These are phyloP conservation scores for Microtus richardsoni DNA, from an alignment of 2,113 vertebrate genomes.

Conservation along the genomic window DNA sequence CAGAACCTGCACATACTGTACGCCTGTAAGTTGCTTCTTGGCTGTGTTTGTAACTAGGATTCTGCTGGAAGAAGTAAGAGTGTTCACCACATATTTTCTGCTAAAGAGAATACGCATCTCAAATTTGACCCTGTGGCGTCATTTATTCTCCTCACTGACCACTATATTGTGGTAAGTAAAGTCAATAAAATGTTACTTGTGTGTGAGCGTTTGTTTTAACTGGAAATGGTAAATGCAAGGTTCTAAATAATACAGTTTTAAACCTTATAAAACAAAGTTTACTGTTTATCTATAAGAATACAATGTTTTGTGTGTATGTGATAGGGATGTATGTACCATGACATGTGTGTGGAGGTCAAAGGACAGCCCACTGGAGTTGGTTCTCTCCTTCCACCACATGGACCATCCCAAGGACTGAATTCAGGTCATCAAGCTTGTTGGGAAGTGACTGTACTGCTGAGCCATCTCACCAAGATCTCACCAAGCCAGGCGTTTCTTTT, in stretches of 20 bases:
- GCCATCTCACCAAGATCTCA: background rate
- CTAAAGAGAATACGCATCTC: constrained; percentile 90
- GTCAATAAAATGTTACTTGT: constrained; percentile 22
- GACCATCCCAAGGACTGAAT: background rate
- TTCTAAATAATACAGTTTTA: constrained; percentile 36
- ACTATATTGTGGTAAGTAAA: constrained; percentile 91
- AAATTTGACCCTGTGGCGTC: constrained; percentile 92
- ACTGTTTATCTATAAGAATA: constrained; percentile 50
- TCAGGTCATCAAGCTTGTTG: background rate
- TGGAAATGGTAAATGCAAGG: constrained; percentile 41
- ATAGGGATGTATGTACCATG: too few relatives aligned
- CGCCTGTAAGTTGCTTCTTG: constrained; percentile 28
- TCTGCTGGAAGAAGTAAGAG: constrained; percentile 88
- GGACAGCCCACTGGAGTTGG: background rate
- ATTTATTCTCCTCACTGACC: constrained; percentile 95
- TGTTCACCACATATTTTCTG: constrained; percentile 91
- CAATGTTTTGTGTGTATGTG: background rate
- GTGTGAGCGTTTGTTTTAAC: background rate
- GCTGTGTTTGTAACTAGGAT: constrained; percentile 88
- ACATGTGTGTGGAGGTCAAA: background rate
- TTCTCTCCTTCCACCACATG: background rate
- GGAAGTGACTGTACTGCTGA: too few relatives aligned
- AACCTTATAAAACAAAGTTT: constrained; percentile 47
- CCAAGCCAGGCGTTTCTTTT: background rate
- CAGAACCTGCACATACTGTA: background rate